Conservation (phyloP, 1,140 invertebrate genomes). For the Formica selysi region DNA sequence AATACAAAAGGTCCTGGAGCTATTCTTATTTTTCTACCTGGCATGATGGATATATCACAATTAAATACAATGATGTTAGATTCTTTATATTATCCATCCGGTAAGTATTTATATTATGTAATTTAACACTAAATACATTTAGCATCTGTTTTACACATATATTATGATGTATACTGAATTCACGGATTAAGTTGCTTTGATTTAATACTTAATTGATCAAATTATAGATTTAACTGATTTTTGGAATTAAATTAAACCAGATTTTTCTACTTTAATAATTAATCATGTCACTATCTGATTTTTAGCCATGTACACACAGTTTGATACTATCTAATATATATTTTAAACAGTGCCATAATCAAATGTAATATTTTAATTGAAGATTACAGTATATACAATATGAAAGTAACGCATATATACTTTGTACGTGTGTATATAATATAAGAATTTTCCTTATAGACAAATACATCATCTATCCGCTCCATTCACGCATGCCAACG, state of each 20-base stretch:
- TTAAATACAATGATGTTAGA: slow-evolving; percentile 86
- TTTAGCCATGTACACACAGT: neutral
- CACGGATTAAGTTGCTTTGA: neutral
- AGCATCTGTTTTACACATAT: neutral
- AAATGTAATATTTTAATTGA: neutral
- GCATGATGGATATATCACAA: slow-evolving; percentile 88
- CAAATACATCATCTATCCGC: slow-evolving; percentile 89
- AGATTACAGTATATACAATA: neutral
- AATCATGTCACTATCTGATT: neutral
- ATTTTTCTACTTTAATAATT: neutral
- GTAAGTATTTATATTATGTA: slow-evolving; percentile 74
- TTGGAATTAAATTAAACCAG: neutral
- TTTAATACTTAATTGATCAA: too few relatives aligned
- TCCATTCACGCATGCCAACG: slow-evolving; percentile 94
- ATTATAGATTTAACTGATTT: neutral
- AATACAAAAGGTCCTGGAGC: slow-evolving; percentile 89
- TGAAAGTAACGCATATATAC: neutral
- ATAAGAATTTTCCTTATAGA: slow-evolving; percentile 71
- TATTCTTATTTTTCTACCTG: slow-evolving; percentile 95
- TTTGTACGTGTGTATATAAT: slow-evolving; percentile 18
- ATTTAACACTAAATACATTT: neutral
- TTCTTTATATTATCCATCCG: slow-evolving; percentile 84
- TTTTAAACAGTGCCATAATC: neutral
- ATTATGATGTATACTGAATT: neutral
- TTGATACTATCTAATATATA: neutral